phyloP scores from a whole-genome alignment of 2,113 vertebrate genomes.

The Tragelaphus scriptus region DNA sequence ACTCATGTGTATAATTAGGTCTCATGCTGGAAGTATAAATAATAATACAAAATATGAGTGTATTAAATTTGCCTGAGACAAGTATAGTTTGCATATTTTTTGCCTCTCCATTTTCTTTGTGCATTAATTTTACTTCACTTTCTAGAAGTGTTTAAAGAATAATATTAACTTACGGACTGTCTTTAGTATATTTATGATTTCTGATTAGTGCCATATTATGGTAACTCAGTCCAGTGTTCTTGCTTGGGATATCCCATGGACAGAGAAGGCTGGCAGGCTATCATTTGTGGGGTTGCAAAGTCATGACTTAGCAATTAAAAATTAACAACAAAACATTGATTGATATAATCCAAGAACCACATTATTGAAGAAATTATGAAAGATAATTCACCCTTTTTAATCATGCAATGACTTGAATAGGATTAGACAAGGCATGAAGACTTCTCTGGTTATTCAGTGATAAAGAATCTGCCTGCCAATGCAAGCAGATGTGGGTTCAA shows the following conservation, averaged over 20 bases:
- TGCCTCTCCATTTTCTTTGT: not conserved
- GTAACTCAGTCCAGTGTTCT: not conserved
- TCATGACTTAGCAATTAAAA: not conserved
- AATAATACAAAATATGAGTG: not conserved
- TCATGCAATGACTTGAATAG: not conserved
- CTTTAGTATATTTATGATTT: not conserved
- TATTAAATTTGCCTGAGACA: slow-evolving; percentile 15
- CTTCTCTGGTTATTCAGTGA: not conserved
- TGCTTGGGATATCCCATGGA: not conserved
- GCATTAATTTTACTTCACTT: not conserved
- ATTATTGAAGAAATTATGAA: not conserved
- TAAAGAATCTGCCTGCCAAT: not conserved
- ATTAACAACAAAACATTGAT: not conserved
- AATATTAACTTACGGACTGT: not conserved
- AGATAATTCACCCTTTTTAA: not conserved
- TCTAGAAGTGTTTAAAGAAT: not conserved
- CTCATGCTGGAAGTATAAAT: not conserved
- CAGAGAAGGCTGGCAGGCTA: not conserved
- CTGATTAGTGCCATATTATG: not conserved
- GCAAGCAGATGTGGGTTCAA: not conserved
- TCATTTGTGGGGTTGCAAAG: not conserved
- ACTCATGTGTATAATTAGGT: not conserved
- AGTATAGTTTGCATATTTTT: not conserved
- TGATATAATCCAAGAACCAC: not conserved
- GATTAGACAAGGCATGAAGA: not conserved